Evolutionary conservation across 2,113 vertebrate genomes (phyloP).

Genomic region (Ptilonorhynchus violaceus): DNA sequence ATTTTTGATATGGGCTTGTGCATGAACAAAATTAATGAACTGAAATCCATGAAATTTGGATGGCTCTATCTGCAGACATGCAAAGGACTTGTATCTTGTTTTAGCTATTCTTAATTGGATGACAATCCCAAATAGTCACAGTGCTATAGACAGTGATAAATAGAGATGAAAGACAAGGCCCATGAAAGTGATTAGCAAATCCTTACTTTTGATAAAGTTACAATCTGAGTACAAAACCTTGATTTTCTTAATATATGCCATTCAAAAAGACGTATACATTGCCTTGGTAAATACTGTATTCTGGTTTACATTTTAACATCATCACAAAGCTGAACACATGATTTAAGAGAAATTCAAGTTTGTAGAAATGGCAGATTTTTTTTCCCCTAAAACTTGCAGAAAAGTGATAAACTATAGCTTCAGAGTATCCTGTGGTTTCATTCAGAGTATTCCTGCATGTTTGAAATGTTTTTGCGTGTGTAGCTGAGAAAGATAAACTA

Average conservation of each 20-base stretch:
- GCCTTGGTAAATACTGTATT: neutral
- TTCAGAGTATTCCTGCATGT: neutral
- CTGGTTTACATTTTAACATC: neutral
- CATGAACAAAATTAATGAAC: neutral
- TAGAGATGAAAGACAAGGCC: neutral
- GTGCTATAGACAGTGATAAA: neutral
- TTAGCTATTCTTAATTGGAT: neutral
- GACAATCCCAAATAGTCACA: neutral
- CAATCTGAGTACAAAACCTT: neutral
- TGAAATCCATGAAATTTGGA: neutral
- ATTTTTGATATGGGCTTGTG: neutral
- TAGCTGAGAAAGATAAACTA: neutral
- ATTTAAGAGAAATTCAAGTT: neutral
- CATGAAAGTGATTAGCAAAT: neutral
- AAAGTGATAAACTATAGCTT: neutral
- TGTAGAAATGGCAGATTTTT: neutral
- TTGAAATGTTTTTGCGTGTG: neutral
- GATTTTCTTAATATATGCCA: neutral
- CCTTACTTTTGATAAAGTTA: neutral
- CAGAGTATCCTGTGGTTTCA: neutral
- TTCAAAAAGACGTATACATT: neutral
- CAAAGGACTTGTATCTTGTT: neutral
- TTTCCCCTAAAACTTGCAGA: neutral
- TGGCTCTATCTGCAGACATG: neutral
- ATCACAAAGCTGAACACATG: neutral